These are phyloP conservation scores for Sebastes trivittatus DNA, from an alignment of 2,797 vertebrate species.

Conservation along the genomic window DNA sequence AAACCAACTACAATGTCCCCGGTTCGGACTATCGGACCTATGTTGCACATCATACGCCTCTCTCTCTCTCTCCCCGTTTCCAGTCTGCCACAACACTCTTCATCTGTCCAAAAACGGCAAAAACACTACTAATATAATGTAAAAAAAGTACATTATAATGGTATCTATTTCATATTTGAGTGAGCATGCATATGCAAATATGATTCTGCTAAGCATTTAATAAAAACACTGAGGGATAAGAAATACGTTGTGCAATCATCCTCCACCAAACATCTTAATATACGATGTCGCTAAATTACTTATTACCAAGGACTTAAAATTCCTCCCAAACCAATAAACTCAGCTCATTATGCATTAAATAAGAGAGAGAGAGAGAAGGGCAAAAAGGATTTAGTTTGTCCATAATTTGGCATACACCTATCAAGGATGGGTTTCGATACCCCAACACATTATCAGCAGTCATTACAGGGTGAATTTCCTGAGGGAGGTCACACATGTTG, in stretches of 20 bases:
- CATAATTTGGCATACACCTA: slow-evolving; percentile 18
- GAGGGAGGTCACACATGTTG: slow-evolving; percentile 60
- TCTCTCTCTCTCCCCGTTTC: background rate
- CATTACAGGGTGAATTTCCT: slow-evolving; percentile 49
- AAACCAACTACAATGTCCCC: background rate
- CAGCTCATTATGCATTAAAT: slow-evolving; percentile 37
- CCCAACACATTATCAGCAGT: slow-evolving; percentile 26
- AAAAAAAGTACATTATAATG: background rate
- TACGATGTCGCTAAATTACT: slow-evolving; percentile 7
- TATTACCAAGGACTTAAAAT: slow-evolving; percentile 28
- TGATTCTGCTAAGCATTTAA: background rate
- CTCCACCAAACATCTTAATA: background rate
- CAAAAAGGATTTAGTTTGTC: background rate
- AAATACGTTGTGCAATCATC: background rate
- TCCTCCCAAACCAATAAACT: slow-evolving; percentile 2
- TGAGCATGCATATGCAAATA: slow-evolving; percentile 11
- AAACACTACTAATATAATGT: accelerated
- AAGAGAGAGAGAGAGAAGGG: background rate
- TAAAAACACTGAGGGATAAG: background rate
- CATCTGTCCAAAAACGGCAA: background rate
- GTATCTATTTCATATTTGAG: background rate
- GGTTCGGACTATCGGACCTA: background rate
- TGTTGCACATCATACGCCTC: background rate
- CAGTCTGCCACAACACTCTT: background rate
- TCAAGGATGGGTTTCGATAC: slow-evolving; percentile 23